A percentile compares a stretch with the other conserved stretches of the same genome.
Evolutionary conservation across 2,113 vertebrate genomes (phyloP).

Genomic region (Thalassarche chlororhynchos): DNA sequence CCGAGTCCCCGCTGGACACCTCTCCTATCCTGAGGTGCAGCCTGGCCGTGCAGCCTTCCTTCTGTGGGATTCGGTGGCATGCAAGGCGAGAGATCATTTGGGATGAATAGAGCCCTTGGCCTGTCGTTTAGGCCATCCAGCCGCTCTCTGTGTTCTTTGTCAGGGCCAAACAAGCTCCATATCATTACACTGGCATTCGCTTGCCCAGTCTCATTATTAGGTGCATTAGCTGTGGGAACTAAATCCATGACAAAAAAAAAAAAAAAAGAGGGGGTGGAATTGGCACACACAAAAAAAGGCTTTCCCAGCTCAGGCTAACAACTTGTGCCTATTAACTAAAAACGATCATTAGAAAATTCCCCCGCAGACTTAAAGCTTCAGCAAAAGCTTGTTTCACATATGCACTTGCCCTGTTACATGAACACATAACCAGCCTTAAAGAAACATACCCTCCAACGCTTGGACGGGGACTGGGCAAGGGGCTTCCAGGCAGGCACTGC

Average conservation of each 20-base stretch:
- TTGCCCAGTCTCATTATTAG: conserved; percentile 76
- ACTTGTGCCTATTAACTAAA: conserved; percentile 78
- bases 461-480: neutral
- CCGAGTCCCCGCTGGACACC: neutral
- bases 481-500: neutral
- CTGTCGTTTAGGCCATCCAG: conserved; percentile 57
- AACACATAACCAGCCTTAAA: conserved; percentile 41
- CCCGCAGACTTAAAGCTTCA: conserved; percentile 42
- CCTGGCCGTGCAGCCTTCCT: neutral
- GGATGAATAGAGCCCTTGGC: conserved; percentile 57
- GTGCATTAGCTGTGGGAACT: conserved; percentile 78
- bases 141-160: conserved; percentile 74
- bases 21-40: neutral
- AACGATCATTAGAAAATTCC: conserved; percentile 75
- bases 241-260: conserved; percentile 74
- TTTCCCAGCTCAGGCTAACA: conserved; percentile 75
- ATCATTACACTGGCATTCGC: conserved; percentile 64
- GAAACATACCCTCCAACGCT: neutral
- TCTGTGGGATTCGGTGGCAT: neutral
- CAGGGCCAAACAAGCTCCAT: conserved; percentile 69
- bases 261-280: conserved; percentile 46
- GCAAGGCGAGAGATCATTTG: neutral
- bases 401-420: conserved; percentile 50
- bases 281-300: conserved; percentile 70
- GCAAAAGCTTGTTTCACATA: conserved; percentile 35